Evolutionary conservation across 2,888 invertebrate genomes (phyloP).

Genomic region (Odontomyia ornata): DNA sequence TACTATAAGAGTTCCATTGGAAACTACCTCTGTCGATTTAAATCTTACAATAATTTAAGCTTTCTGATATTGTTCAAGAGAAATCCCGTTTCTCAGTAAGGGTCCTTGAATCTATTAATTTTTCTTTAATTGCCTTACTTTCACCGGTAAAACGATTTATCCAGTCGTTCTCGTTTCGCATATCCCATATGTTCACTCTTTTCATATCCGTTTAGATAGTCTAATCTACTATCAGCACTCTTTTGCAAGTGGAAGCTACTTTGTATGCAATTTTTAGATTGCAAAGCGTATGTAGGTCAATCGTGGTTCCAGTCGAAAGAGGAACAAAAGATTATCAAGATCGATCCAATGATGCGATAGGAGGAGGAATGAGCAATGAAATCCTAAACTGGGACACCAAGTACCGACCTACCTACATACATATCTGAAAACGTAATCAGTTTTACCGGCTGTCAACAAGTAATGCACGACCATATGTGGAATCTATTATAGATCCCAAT

Average conservation of each 20-base stretch:
- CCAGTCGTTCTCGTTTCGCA: not conserved
- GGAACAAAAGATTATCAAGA: constrained; percentile 40
- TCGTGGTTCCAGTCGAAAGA: constrained; percentile 17
- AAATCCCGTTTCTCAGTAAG: not conserved
- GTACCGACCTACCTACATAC: constrained; percentile 17
- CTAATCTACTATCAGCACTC: constrained; percentile 6
- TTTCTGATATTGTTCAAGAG: no score
- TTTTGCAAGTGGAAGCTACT: not conserved
- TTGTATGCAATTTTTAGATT: constrained; percentile 13
- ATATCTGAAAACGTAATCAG: constrained; percentile 35
- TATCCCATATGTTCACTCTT: not conserved
- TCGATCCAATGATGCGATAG: constrained; percentile 31
- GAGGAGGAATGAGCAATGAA: constrained; percentile 16
- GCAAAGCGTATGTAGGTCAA: constrained; percentile 28
- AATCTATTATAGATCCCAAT: constrained; percentile 1
- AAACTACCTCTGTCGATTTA: no score
- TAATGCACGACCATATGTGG: constrained; percentile 39
- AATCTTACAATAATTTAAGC: no score
- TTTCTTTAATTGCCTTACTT: not conserved
- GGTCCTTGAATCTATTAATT: not conserved
- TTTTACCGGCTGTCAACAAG: constrained; percentile 38
- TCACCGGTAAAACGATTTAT: not conserved
- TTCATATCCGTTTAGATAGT: constrained; percentile 6
- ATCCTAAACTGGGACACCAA: constrained; percentile 35
- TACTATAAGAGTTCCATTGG: no score